These are phyloP conservation scores for Lepidurus arcticus DNA, from an alignment of 1,140 invertebrate genomes.

Conservation along the genomic window DNA sequence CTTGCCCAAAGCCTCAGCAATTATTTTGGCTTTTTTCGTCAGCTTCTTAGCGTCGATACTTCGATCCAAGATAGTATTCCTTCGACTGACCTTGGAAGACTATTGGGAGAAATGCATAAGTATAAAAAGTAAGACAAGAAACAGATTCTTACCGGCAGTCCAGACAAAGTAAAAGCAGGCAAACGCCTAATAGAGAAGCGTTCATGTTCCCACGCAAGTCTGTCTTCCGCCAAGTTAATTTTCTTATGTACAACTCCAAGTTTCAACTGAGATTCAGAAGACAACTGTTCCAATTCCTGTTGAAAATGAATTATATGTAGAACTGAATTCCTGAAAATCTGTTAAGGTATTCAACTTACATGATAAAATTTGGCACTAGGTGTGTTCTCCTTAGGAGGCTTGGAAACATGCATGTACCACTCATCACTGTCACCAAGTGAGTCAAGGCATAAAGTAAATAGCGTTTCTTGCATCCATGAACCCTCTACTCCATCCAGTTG, in stretches of 20 bases:
- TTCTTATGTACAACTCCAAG: constrained; percentile 89
- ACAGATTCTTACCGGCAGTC: constrained; percentile 50
- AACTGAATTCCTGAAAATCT: constrained; percentile 26
- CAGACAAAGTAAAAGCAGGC: constrained; percentile 86
- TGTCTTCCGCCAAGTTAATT: constrained; percentile 92
- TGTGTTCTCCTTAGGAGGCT: constrained; percentile 83
- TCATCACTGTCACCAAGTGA: constrained; percentile 59
- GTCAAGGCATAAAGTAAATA: constrained; percentile 89
- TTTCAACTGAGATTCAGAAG: constrained; percentile 50
- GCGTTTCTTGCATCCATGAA: constrained; percentile 61
- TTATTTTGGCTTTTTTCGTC: constrained; percentile 9
- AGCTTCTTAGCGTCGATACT: constrained; percentile 12
- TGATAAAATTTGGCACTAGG: constrained; percentile 65
- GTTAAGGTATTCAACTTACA: constrained; percentile 41
- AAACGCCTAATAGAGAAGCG: constrained; percentile 85
- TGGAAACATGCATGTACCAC: constrained; percentile 89
- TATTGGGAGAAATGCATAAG: background rate
- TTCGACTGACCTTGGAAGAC: background rate
- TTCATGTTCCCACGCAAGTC: constrained; percentile 95
- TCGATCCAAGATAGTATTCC: constrained; percentile 23
- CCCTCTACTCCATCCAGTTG: constrained; percentile 71
- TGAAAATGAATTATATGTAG: constrained; percentile 34
- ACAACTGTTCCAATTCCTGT: constrained; percentile 54
- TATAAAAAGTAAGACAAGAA: background rate
- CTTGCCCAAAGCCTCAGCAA: constrained; percentile 71